Percentiles rank a stretch among this genome's conserved stretches.
These are phyloP conservation scores for Fabriciana adippe DNA, from an alignment of 2,888 invertebrate genomes.

Conservation along the genomic window DNA sequence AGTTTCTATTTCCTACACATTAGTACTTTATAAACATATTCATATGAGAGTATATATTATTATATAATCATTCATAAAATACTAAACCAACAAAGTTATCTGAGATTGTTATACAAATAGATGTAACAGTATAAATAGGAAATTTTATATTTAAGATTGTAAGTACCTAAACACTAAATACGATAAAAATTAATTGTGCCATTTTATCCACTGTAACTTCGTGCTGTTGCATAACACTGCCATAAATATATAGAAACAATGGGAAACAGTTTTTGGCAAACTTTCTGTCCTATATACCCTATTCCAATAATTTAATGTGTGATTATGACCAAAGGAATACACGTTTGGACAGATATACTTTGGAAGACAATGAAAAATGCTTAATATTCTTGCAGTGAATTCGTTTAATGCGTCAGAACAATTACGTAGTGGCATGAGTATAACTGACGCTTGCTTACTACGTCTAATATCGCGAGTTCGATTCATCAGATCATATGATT, in stretches of 20 bases:
- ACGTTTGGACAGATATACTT: too few relatives aligned
- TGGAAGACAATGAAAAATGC: too few relatives aligned
- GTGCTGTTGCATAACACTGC: not conserved
- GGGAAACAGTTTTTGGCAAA: constrained; percentile 6
- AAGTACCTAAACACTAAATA: not conserved
- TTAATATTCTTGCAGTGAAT: too few relatives aligned
- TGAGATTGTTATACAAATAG: not conserved
- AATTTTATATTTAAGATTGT: not conserved
- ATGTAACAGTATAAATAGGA: not conserved
- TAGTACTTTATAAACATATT: not conserved
- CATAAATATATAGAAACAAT: not conserved
- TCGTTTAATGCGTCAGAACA: too few relatives aligned
- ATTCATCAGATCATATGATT: too few relatives aligned
- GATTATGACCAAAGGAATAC: not conserved
- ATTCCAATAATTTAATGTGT: not conserved
- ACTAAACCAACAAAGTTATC: not conserved
- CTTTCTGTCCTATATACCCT: not conserved
- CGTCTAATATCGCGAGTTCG: too few relatives aligned
- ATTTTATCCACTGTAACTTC: not conserved
- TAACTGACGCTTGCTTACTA: too few relatives aligned
- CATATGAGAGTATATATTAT: not conserved
- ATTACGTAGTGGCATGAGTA: too few relatives aligned
- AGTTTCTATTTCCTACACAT: too few relatives aligned
- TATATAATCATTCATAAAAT: not conserved
- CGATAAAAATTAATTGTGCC: not conserved